Evolutionary conservation across 2,113 vertebrate genomes (phyloP).

Genomic region (Puma concolor): DNA sequence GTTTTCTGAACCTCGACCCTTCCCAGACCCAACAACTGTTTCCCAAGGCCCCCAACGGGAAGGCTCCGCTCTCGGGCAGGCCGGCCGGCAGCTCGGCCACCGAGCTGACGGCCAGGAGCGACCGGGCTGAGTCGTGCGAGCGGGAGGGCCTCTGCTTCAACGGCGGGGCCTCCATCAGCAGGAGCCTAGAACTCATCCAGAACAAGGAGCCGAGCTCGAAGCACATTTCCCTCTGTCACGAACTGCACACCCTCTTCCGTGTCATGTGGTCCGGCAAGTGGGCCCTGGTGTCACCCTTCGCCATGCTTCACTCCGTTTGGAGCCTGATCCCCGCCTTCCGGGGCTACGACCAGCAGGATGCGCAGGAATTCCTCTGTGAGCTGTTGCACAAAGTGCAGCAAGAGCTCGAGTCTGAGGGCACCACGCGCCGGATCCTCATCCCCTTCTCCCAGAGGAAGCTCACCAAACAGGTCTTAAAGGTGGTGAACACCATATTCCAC

Average conservation of each 20-base stretch:
- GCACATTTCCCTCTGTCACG: slow-evolving; percentile 98
- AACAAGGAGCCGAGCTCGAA: slow-evolving; percentile 95
- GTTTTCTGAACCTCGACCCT: slow-evolving; percentile 97
- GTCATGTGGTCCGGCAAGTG: slow-evolving; percentile 99
- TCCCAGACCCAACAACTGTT: slow-evolving; percentile 97
- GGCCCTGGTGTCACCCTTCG: slow-evolving; percentile 97
- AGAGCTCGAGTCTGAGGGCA: slow-evolving; percentile 97
- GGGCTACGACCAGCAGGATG: slow-evolving; percentile 98
- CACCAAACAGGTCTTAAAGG: slow-evolving; percentile 98
- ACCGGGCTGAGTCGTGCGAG: slow-evolving; percentile 81
- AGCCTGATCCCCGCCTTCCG: slow-evolving; percentile 98
- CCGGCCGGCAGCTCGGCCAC: slow-evolving; percentile 83
- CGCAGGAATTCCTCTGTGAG: slow-evolving; percentile 99
- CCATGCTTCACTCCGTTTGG: slow-evolving; percentile 99
- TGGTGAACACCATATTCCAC: slow-evolving; percentile 99
- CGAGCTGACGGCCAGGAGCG: slow-evolving; percentile 80
- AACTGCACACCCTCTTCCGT: slow-evolving; percentile 98
- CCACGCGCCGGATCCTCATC: slow-evolving; percentile 94
- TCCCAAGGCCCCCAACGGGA: slow-evolving; percentile 90
- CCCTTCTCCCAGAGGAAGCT: slow-evolving; percentile 98
- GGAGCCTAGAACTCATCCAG: slow-evolving; percentile 93
- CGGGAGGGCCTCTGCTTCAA: slow-evolving; percentile 85
- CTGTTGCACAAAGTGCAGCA: slow-evolving; percentile 98
- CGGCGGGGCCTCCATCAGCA: slow-evolving; percentile 86
- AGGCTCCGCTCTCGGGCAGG: slow-evolving; percentile 84